Evolutionary conservation across 2,797 vertebrate genomes (phyloP).

Genomic region (Crenuchus spilurus): DNA sequence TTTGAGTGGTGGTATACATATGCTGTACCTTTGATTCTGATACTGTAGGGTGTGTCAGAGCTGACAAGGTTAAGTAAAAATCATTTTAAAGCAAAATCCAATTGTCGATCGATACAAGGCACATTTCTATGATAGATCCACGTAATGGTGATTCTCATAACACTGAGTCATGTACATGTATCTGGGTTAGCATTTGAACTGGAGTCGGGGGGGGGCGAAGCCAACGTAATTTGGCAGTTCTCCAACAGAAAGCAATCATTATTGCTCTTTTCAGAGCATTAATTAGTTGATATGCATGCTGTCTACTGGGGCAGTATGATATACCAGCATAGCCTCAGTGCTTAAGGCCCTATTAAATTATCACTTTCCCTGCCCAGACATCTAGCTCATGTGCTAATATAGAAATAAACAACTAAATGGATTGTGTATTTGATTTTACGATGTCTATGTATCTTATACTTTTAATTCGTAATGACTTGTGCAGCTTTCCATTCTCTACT

Average conservation of each 20-base stretch:
- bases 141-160: slow-evolving; percentile 25
- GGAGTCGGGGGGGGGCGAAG: slow-evolving; percentile 25
- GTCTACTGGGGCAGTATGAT: slow-evolving; percentile 45
- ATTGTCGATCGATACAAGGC: slow-evolving; percentile 27
- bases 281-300: slow-evolving; percentile 51
- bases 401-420: slow-evolving; percentile 44
- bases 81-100: too few relatives aligned
- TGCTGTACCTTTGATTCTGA: too few relatives aligned
- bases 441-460: neutral
- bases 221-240: slow-evolving; percentile 52
- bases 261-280: slow-evolving; percentile 50
- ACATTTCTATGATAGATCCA: slow-evolving; percentile 32
- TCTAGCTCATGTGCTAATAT: slow-evolving; percentile 33
- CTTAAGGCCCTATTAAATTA: slow-evolving; percentile 25
- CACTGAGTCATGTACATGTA: slow-evolving; percentile 31
- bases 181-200: slow-evolving; percentile 46
- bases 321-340: slow-evolving; percentile 27
- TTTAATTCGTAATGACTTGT: neutral
- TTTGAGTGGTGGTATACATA: too few relatives aligned
- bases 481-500: neutral
- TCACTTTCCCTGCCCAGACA: slow-evolving; percentile 28
- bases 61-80: too few relatives aligned
- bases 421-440: slow-evolving; percentile 14
- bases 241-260: slow-evolving; percentile 52
- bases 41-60: too few relatives aligned